Base-by-base conservation (phyloP, 2,888 invertebrate species). In the Myopa testacea region DNA sequence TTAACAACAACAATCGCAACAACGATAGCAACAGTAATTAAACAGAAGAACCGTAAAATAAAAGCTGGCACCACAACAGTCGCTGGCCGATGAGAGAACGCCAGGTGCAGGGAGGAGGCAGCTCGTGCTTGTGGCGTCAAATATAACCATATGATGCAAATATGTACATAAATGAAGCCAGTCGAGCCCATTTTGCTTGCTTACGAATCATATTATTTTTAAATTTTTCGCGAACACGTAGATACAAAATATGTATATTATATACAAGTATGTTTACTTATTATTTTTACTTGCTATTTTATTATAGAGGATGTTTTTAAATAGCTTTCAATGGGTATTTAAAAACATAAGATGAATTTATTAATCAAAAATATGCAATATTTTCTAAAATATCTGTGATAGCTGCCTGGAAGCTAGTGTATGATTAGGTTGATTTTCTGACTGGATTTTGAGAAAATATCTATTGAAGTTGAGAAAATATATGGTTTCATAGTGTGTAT, bases 191-290 rank as follows among this genome's bases (percentile, higher is more conserved):
- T 34, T 19, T 19, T 70, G 68, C 26, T 69, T 70, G n/a, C 26
- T 50, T 52, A 38, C 67, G 8, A 67, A 67, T 40, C n/a, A 40
- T n/a, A 37, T 67, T 67, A 67, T 67, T 67, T 67, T 67, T 40
- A 67, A 40, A 40, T 37, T 26, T 6, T 67, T 38, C 16, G 38
- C 16, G n/a, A 67, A n/a, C 4, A 8, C n/a, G 16, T 67, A 2
- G 16, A n/a, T 12, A 55, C 55, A 55, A 55, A 55, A 40, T 63
- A 45, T 45, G 3, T 26, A n/a, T n/a, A n/a, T n/a, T n/a, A n/a
- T 63, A 37, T 37, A 26, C 26, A n/a, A n/a, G n/a, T n/a, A n/a
- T 26, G 4, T 63, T 63, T 16, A 19, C 69, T 26, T 12, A 68
- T 45, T 16, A n/a, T 40, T 40, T 45, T 45, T 12, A 26, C 26